A percentile compares a stretch with the other conserved stretches of the same genome.
phyloP scores from a whole-genome alignment of 2,113 vertebrate species.

The Heterotis niloticus region DNA sequence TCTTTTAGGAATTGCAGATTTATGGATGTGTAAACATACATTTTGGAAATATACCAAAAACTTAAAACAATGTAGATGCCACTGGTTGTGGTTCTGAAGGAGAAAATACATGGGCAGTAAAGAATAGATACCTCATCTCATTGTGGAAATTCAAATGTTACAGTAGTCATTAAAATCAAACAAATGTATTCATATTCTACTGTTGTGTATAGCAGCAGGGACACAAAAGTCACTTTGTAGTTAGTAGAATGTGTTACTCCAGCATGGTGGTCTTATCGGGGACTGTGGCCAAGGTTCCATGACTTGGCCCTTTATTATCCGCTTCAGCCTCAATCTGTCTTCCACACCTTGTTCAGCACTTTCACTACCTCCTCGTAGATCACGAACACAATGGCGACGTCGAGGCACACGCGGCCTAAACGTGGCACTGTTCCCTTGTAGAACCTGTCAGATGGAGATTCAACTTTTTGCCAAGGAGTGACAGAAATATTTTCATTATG shows the following conservation, averaged over 20 bases:
- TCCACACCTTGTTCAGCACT: conserved; percentile 87
- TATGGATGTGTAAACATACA: too few relatives aligned
- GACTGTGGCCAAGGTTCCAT: background rate
- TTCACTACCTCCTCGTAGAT: conserved; percentile 98
- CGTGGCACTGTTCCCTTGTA: conserved; percentile 93
- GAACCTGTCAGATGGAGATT: conserved; percentile 65
- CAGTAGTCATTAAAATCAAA: conserved; percentile 7
- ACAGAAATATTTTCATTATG: too few relatives aligned
- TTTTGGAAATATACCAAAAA: too few relatives aligned
- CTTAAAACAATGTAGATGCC: too few relatives aligned
- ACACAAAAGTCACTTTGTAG: background rate
- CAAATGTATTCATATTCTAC: background rate
- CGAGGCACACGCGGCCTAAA: conserved; percentile 86
- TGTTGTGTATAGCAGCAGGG: background rate
- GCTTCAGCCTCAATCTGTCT: conserved; percentile 72
- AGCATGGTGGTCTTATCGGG: background rate
- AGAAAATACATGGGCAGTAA: too few relatives aligned
- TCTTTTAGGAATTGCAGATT: too few relatives aligned
- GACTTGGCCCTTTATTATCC: conserved; percentile 14
- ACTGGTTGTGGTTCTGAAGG: too few relatives aligned
- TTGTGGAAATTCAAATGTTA: background rate
- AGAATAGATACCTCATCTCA: too few relatives aligned
- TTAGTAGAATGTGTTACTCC: background rate
- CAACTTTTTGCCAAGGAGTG: too few relatives aligned
- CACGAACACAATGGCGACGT: conserved; percentile 92